phyloP scores from a whole-genome alignment of 2,113 vertebrate genomes.

The Nanorana parkeri region DNA sequence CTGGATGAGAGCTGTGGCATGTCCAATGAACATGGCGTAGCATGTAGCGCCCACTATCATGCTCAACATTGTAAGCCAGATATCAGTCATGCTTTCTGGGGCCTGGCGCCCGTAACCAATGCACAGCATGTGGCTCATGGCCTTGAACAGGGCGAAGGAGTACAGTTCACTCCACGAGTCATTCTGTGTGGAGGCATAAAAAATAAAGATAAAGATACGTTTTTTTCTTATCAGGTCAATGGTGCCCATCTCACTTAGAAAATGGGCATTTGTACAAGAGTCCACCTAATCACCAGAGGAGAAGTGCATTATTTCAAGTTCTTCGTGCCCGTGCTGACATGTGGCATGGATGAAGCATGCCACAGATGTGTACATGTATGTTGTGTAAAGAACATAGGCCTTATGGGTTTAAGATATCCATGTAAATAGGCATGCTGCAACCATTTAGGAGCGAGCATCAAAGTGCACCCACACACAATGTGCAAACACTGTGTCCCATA shows the following conservation, averaged over 20 bases:
- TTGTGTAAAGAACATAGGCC: constrained; percentile 32
- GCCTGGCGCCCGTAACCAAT: constrained; percentile 96
- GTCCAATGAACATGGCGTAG: constrained; percentile 95
- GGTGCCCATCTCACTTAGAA: neutral
- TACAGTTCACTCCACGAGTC: constrained; percentile 96
- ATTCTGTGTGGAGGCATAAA: constrained; percentile 76
- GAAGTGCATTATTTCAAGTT: constrained; percentile 13
- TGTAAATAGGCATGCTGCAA: constrained; percentile 49
- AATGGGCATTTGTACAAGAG: neutral
- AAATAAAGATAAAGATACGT: neutral
- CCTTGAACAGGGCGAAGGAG: constrained; percentile 97
- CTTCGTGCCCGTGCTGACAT: constrained; percentile 42
- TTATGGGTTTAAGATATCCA: constrained; percentile 21
- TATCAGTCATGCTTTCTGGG: constrained; percentile 95
- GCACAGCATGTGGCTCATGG: constrained; percentile 99
- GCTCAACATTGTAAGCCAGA: constrained; percentile 98
- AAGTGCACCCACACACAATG: constrained; percentile 39
- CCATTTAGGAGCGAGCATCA: constrained; percentile 28
- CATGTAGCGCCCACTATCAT: constrained; percentile 98
- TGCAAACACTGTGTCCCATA: constrained; percentile 44
- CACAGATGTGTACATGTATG: constrained; percentile 34
- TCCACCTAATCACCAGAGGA: neutral
- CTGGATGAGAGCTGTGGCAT: constrained; percentile 91
- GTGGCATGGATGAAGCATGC: constrained; percentile 53
- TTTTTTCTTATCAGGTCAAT: too few relatives aligned